Percentiles rank a stretch among this genome's conserved stretches.
Conservation (phyloP, 1,140 invertebrate species). For the Brachionus rubens region DNA sequence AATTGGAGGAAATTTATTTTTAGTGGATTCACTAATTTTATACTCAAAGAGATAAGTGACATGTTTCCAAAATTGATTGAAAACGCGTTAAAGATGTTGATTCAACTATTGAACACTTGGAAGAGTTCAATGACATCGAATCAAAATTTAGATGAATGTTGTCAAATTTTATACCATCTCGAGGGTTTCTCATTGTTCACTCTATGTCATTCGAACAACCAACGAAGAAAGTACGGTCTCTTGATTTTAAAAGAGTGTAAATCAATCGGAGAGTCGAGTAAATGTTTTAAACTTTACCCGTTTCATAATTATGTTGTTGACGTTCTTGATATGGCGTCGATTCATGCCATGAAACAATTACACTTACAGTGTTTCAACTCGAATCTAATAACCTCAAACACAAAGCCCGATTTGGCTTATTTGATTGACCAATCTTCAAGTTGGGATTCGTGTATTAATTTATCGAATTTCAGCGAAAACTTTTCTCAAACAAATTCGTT, state of each 20-base stretch:
- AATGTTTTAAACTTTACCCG: slow-evolving; percentile 20
- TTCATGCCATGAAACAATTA: neutral
- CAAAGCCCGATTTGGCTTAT: slow-evolving; percentile 83
- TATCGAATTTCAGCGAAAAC: neutral
- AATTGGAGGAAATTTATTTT: slow-evolving; percentile 91
- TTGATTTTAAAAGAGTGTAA: slow-evolving; percentile 37
- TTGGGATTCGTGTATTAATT: slow-evolving; percentile 65
- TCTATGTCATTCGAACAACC: slow-evolving; percentile 8
- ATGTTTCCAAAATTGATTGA: slow-evolving; percentile 83
- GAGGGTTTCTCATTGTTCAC: slow-evolving; percentile 36
- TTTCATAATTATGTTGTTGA: slow-evolving; percentile 17
- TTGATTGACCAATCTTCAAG: slow-evolving; percentile 82
- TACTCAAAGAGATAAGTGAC: slow-evolving; percentile 85
- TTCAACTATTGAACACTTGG: slow-evolving; percentile 88
- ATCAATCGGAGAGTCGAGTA: neutral
- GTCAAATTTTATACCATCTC: slow-evolving; percentile 27
- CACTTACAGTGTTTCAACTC: slow-evolving; percentile 40
- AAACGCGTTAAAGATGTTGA: slow-evolving; percentile 84
- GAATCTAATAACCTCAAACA: neutral
- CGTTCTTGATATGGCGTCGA: neutral
- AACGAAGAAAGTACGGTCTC: neutral
- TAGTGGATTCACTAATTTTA: slow-evolving; percentile 85
- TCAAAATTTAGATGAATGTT: slow-evolving; percentile 47
- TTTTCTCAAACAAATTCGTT: slow-evolving; percentile 1
- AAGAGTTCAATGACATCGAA: slow-evolving; percentile 62